These are phyloP conservation scores for Asbolus verrucosus DNA, from an alignment of 1,140 invertebrate genomes.

Conservation along the genomic window DNA sequence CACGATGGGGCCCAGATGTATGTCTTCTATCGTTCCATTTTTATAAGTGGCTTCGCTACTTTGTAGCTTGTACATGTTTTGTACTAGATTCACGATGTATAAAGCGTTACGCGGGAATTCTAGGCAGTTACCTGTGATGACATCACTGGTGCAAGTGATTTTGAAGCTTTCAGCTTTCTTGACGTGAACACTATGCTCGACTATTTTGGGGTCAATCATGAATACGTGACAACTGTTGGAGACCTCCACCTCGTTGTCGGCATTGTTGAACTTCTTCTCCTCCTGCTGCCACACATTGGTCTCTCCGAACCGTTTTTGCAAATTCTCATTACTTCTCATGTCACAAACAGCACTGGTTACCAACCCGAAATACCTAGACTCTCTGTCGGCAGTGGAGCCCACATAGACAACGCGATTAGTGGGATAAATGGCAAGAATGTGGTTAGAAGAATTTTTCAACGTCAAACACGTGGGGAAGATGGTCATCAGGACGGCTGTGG, in stretches of 20 bases:
- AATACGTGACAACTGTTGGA: slow-evolving; percentile 97
- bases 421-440: slow-evolving; percentile 84
- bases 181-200: slow-evolving; percentile 83
- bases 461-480: slow-evolving; percentile 84
- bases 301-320: slow-evolving; percentile 41
- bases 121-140: slow-evolving; percentile 74
- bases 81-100: slow-evolving; percentile 81
- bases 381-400: slow-evolving; percentile 89
- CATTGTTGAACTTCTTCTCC: slow-evolving; percentile 52
- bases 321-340: slow-evolving; percentile 51
- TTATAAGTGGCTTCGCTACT: slow-evolving; percentile 37
- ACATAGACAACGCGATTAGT: slow-evolving; percentile 89
- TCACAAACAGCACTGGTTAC: slow-evolving; percentile 81
- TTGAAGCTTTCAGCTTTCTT: slow-evolving; percentile 82
- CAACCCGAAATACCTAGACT: slow-evolving; percentile 92
- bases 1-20: slow-evolving; percentile 60
- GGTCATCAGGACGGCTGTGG: slow-evolving; percentile 87
- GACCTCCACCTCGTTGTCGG: slow-evolving; percentile 67
- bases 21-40: slow-evolving; percentile 53
- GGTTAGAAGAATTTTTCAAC: slow-evolving; percentile 77
- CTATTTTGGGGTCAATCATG: slow-evolving; percentile 87
- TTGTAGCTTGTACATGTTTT: slow-evolving; percentile 75
- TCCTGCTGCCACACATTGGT: slow-evolving; percentile 47
- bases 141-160: slow-evolving; percentile 80
- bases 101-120: slow-evolving; percentile 93